A percentile compares a stretch with the other conserved stretches of the same genome.
These are phyloP conservation scores for Orthosia gracilis DNA, from an alignment of 2,888 invertebrate species.

Conservation along the genomic window DNA sequence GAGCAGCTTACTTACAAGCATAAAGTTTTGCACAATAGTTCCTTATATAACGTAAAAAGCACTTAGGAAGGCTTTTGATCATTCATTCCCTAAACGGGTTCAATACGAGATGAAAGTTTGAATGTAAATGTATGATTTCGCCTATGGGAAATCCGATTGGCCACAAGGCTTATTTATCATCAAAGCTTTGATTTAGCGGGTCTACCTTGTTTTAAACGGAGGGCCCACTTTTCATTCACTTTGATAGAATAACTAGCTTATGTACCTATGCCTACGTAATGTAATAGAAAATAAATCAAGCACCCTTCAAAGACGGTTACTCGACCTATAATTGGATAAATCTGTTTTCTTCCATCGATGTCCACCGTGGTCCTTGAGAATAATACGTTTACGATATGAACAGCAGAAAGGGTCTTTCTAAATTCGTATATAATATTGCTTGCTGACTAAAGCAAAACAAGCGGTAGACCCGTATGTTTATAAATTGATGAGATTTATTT, in stretches of 20 bases:
- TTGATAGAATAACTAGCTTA: slow-evolving; percentile 27
- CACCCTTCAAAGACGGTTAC: slow-evolving; percentile 47
- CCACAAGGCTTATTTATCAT: not conserved
- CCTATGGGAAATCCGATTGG: not conserved
- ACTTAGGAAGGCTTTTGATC: not conserved
- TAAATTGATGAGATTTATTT: slow-evolving; percentile 7
- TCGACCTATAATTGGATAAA: slow-evolving; percentile 58
- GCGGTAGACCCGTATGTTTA: not conserved
- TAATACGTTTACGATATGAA: slow-evolving; percentile 46
- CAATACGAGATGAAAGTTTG: not conserved
- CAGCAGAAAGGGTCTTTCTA: slow-evolving; percentile 38
- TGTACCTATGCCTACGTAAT: slow-evolving; percentile 14
- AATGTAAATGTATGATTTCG: not conserved
- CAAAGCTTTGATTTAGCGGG: not conserved
- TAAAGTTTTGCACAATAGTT: too few species aligned
- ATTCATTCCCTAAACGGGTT: not conserved
- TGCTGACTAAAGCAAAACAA: slow-evolving; percentile 31
- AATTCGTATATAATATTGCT: slow-evolving; percentile 49
- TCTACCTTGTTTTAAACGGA: slow-evolving; percentile 10
- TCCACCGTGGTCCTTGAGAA: slow-evolving; percentile 49
- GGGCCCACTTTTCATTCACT: not conserved
- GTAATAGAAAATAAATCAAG: slow-evolving; percentile 50
- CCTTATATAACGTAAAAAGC: not conserved
- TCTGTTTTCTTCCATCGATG: slow-evolving; percentile 58
- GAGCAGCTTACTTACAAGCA: too few species aligned